Conservation (phyloP, 2,797 vertebrate species). For the Acanthopagrus latus region DNA sequence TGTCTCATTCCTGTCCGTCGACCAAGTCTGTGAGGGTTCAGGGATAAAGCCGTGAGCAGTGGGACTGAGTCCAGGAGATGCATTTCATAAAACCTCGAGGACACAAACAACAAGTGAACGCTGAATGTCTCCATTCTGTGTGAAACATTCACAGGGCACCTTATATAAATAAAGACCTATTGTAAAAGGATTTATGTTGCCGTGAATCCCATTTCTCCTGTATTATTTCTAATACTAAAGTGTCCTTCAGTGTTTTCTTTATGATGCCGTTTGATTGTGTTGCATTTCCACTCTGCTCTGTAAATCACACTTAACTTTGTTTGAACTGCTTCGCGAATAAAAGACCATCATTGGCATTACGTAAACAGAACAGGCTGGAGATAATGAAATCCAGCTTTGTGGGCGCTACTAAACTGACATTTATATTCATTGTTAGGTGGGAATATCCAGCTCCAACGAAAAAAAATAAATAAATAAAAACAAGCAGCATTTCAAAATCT, state of each 20-base stretch:
- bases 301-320: conserved; percentile 20
- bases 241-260: neutral
- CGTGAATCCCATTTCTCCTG: neutral
- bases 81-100: neutral
- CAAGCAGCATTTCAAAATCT: conserved; percentile 54
- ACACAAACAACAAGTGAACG: neutral
- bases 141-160: neutral
- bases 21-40: too few relatives aligned
- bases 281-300: neutral
- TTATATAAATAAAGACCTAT: neutral
- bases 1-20: too few relatives aligned
- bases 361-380: conserved; percentile 14
- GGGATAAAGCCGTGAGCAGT: too few relatives aligned
- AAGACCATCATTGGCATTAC: conserved; percentile 23
- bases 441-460: conserved; percentile 23
- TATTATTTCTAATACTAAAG: neutral
- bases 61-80: neutral
- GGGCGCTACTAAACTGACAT: conserved; percentile 29
- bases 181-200: neutral
- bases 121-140: neutral
- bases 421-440: conserved; percentile 43
- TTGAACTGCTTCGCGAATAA: conserved; percentile 19
- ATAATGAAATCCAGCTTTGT: conserved; percentile 31
- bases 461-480: conserved; percentile 8
- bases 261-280: neutral